Conservation (phyloP, 2,888 invertebrate species). For the Scotopteryx bipunctaria region DNA sequence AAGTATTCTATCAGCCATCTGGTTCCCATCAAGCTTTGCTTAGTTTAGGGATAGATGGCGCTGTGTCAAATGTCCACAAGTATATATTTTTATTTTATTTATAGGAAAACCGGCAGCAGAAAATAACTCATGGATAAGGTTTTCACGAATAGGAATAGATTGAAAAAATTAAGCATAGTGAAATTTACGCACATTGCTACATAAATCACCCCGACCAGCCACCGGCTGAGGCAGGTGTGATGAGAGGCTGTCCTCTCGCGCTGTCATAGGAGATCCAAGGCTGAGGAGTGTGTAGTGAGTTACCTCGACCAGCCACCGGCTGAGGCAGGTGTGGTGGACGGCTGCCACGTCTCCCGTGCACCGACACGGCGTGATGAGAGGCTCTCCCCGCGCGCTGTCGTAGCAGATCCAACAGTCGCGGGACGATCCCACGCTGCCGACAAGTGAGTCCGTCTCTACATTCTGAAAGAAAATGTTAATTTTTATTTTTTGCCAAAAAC, state of each 20-base stretch:
- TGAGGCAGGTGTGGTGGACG: slow-evolving; percentile 95
- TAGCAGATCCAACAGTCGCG: slow-evolving; percentile 97
- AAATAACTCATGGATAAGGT: too few species aligned
- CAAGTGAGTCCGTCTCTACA: slow-evolving; percentile 75
- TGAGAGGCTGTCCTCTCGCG: slow-evolving; percentile 91
- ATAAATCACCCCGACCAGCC: slow-evolving; percentile 97
- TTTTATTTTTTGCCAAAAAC: too few species aligned
- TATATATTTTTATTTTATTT: too few species aligned
- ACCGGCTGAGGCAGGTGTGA: slow-evolving; percentile 94
- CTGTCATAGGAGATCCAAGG: slow-evolving; percentile 97
- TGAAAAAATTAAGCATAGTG: too few species aligned
- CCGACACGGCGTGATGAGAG: slow-evolving; percentile 94
- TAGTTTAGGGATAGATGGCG: too few species aligned
- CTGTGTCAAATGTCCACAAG: too few species aligned
- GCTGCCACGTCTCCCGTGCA: slow-evolving; percentile 96
- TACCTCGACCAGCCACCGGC: slow-evolving; percentile 96
- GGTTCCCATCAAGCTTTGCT: too few species aligned
- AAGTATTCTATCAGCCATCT: too few species aligned
- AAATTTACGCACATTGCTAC: too few species aligned
- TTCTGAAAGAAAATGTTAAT: slow-evolving; percentile 49
- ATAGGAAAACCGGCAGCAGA: too few species aligned
- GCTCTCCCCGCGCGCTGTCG: slow-evolving; percentile 90
- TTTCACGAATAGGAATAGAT: too few species aligned
- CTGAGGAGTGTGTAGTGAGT: too few species aligned
- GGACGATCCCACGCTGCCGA: slow-evolving; percentile 64